A percentile compares a stretch with the other conserved stretches of the same genome.
phyloP scores from a whole-genome alignment of 2,113 vertebrate species.

The Clupea harengus region DNA sequence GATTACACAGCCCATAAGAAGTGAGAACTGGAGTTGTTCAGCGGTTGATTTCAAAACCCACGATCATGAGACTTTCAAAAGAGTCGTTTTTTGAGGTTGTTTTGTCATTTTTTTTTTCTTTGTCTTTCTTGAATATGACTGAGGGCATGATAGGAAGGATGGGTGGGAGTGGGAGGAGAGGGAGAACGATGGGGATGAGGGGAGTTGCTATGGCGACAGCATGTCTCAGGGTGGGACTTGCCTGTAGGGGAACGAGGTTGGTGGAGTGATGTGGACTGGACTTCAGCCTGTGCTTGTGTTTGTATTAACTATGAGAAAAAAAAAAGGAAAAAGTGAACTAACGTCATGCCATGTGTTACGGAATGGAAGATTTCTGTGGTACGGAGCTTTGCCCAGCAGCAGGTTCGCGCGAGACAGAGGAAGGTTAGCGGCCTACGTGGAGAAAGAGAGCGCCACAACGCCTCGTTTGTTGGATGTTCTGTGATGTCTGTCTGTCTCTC shows the following conservation, averaged over 20 bases:
- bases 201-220: neutral
- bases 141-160: neutral
- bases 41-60: neutral
- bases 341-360: slow-evolving; percentile 9
- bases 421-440: neutral
- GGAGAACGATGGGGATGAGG: neutral
- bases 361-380: slow-evolving; percentile 17
- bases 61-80: neutral
- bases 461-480: neutral
- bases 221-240: neutral
- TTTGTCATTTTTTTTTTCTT: neutral
- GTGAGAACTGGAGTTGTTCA: neutral
- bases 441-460: neutral
- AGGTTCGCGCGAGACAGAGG: neutral
- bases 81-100: neutral
- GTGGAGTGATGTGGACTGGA: neutral
- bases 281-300: neutral
- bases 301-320: neutral
- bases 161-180: neutral
- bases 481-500: neutral
- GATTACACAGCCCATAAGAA: neutral
- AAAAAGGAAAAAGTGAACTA: neutral
- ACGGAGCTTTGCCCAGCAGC: neutral
- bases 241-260: neutral
- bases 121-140: neutral